These are phyloP conservation scores for Heloderma charlesbogerti DNA, from an alignment of 2,113 vertebrate species.

Conservation along the genomic window DNA sequence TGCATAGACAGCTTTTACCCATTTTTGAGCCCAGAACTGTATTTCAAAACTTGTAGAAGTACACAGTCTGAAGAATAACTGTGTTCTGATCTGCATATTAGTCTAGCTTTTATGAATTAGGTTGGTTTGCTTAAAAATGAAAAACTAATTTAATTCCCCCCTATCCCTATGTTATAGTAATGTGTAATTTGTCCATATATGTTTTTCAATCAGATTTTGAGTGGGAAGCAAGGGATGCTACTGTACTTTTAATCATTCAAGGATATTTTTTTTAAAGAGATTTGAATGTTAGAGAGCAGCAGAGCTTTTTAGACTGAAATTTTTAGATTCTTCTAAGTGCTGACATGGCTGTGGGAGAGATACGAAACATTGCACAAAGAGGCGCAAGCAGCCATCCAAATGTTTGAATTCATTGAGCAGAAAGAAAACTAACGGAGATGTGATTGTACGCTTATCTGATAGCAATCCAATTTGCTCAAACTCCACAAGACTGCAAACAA, in stretches of 20 bases:
- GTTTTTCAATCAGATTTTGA: not conserved
- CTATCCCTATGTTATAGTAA: not conserved
- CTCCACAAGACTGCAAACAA: not conserved
- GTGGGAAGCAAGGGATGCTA: not conserved
- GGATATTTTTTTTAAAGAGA: not conserved
- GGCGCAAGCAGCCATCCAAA: not conserved
- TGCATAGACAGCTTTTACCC: too few relatives aligned
- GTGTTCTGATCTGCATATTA: too few relatives aligned
- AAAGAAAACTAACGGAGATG: not conserved
- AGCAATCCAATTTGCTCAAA: not conserved
- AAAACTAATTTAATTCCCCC: too few relatives aligned
- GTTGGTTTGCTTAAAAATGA: too few relatives aligned
- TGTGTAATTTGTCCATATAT: too few relatives aligned
- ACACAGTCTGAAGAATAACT: too few relatives aligned
- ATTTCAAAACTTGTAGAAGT: too few relatives aligned
- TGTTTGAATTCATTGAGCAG: not conserved
- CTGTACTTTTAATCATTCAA: not conserved
- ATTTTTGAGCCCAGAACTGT: too few relatives aligned
- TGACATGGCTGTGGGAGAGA: not conserved
- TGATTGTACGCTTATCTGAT: constrained; percentile 12
- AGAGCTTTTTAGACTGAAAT: not conserved
- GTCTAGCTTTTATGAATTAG: too few relatives aligned
- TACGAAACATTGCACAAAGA: not conserved
- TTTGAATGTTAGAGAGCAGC: not conserved
- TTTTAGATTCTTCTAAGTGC: not conserved